Conservation (phyloP, 2,113 vertebrate genomes). For the Myocastor coypus region DNA sequence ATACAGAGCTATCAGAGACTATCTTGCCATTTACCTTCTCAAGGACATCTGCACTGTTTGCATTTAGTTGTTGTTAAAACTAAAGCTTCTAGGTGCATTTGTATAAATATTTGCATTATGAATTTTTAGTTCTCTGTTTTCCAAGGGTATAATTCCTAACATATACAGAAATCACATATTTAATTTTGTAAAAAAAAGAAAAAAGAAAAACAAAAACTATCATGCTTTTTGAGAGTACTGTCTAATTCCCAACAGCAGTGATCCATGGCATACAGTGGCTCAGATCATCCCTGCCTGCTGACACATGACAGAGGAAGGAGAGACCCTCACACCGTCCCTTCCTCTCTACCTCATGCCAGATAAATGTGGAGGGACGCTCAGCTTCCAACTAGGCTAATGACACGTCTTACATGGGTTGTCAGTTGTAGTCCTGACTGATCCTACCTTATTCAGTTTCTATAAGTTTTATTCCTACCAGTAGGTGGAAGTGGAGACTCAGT, state of each 20-base stretch:
- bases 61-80: not conserved
- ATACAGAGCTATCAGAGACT: not conserved
- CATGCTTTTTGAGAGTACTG: not conserved
- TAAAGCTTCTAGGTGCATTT: not conserved
- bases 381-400: not conserved
- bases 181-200: not conserved
- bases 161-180: not conserved
- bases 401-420: not conserved
- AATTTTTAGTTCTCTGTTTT: not conserved
- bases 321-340: not conserved
- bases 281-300: not conserved
- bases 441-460: not conserved
- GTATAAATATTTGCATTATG: not conserved
- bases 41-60: not conserved
- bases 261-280: not conserved
- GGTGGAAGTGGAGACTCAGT: not conserved
- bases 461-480: not conserved
- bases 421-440: not conserved
- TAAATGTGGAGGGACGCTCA: not conserved
- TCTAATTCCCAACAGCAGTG: not conserved
- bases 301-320: not conserved
- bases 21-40: not conserved
- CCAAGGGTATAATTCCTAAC: not conserved
- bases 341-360: too few species aligned
- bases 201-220: too few species aligned